Base-by-base conservation (phyloP, 2,113 vertebrate species). In the Craseonycteris thonglongyai region DNA sequence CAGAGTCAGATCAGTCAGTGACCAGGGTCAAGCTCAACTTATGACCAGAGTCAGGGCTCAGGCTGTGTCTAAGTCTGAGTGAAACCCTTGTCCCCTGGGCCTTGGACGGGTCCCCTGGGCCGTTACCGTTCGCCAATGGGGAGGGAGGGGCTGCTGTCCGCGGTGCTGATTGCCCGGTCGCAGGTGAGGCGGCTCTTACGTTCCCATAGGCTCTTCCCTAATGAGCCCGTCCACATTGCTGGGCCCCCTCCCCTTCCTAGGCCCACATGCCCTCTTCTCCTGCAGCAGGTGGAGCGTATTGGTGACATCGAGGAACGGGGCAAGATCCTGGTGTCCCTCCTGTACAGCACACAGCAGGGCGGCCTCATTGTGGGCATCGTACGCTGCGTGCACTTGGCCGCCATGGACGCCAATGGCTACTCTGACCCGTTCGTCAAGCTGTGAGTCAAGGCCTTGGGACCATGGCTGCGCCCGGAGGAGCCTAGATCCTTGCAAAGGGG, bases 391-490 rank as follows among this genome's bases (percentile, higher is more conserved):
- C 99, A 99, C 93, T 96, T 99, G 94, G 99, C 99, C 0, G 99
- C 99, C 89, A 99, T 99, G 99, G 99, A 99, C 0, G 99, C 99
- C 91, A 99, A 99, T 0, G 99, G 99, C 88, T 99, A 99, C 98
- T 99, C 99, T 0, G 99, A 99, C 84, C 99, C 99, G 0, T 99
- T 99, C 1, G 99, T 99, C 79, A 99, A 99, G 97, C 99, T 99
- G 99, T 99, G 97, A 98, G 99, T 98, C 38, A 0, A 12, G 21
- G 26, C 26, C 40, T 2, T 4, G 56, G 71, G 93, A 15, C 30
- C 26, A 0, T 7, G 22, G 21, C 3, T 11, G 58, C n/a, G 18
- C 6, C 58, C 72, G 18, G 0, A 16, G 28, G 51, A 18, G 63
- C 33, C 24, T 33, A 16, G 51, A 9, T 35, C 63, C 51, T 58